phyloP scores from a whole-genome alignment of 2,113 vertebrate genomes.

The Cathartes aura region DNA sequence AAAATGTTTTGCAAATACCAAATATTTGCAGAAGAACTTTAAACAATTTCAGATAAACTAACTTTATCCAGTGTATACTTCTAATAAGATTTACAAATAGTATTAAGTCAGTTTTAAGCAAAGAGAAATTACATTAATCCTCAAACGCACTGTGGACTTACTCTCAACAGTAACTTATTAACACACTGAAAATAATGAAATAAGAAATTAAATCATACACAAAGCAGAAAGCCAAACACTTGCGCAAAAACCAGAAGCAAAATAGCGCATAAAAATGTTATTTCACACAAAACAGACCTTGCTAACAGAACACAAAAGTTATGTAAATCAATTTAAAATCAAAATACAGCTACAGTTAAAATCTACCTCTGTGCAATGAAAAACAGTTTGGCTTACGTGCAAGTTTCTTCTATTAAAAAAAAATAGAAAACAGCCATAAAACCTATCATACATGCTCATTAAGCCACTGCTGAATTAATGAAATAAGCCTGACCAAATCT shows the following conservation, averaged over 20 bases:
- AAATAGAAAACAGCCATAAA: background rate
- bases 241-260: background rate
- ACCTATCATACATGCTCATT: background rate
- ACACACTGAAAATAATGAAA: background rate
- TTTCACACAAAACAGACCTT: background rate
- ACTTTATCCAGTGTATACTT: background rate
- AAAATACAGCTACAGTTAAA: background rate
- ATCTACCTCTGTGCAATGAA: background rate
- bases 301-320: background rate
- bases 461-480: background rate
- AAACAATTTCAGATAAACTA: background rate
- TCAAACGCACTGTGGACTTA: background rate
- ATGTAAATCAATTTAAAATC: background rate
- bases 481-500: background rate
- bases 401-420: background rate
- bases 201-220: background rate
- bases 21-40: background rate
- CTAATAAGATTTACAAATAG: background rate
- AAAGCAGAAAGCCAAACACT: background rate
- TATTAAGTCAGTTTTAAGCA: background rate
- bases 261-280: background rate
- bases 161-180: background rate
- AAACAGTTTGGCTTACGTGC: background rate
- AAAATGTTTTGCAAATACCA: background rate
- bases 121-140: background rate